A percentile compares a stretch with the other conserved stretches of the same genome.
These are phyloP conservation scores for Dermolepida albohirtum DNA, from an alignment of 2,888 invertebrate species.

Conservation along the genomic window DNA sequence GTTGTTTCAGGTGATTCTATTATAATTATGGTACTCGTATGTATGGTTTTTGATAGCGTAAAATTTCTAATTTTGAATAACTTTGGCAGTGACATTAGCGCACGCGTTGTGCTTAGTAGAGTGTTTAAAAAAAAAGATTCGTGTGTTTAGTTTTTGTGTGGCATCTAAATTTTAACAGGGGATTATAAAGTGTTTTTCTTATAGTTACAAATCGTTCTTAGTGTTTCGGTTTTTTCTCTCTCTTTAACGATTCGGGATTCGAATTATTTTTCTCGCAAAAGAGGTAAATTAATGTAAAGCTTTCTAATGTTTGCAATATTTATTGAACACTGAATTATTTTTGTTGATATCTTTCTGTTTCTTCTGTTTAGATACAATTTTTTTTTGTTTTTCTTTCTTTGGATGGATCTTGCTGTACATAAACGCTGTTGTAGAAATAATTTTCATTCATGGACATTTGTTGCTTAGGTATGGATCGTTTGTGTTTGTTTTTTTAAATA, in stretches of 20 bases:
- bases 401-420: too few relatives aligned
- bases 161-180: too few relatives aligned
- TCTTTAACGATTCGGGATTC: too few relatives aligned
- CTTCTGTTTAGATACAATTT: not conserved
- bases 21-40: too few relatives aligned
- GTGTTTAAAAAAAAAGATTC: not conserved
- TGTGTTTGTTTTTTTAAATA: too few relatives aligned
- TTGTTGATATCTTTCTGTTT: too few relatives aligned
- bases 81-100: slow-evolving; percentile 20
- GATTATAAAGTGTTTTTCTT: not conserved
- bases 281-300: too few relatives aligned
- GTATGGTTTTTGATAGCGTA: not conserved
- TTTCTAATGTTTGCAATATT: not conserved
- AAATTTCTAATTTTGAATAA: slow-evolving; percentile 22
- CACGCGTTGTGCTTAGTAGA: not conserved
- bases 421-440: not conserved
- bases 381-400: not conserved
- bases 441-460: not conserved
- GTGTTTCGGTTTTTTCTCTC: too few relatives aligned
- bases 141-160: slow-evolving; percentile 2
- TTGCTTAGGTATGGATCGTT: not conserved
- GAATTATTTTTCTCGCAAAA: too few relatives aligned
- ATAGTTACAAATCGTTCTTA: too few relatives aligned
- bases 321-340: not conserved
- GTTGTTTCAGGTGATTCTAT: slow-evolving; percentile 6